Base-by-base conservation (phyloP, 2,113 vertebrate genomes). In the Pogonocichla stellata region DNA sequence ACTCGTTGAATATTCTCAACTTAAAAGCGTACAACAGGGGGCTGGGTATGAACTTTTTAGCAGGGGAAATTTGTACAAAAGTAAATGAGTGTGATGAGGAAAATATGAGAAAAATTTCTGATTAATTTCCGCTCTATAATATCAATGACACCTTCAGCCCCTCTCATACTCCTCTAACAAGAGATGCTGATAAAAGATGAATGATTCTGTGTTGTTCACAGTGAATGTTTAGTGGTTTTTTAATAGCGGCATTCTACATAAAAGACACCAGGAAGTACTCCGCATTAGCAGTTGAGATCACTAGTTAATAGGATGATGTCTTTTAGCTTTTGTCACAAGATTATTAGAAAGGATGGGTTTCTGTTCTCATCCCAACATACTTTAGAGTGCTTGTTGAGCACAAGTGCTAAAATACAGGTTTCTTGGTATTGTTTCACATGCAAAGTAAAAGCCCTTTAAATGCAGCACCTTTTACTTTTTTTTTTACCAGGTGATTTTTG, bases 251-350 rank as follows among this genome's bases (percentile, higher is more conserved):
- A 98, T 98, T 98, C 98, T 97, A 98, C 98, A 97, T 99, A 98
- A 99, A 99, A 99, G 98, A 98, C 98, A 98, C 98, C 98, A 99
- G 99, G 99, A 99, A 99, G 99, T 98, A 98, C 98, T 99, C 98
- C 85, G 98, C 98, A 99, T 99, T 99, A 99, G 99, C 98, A 97
- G 98, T 98, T 98, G 98, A 99, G 99, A 99, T 99, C 99, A 99
- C 98, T 99, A 98, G 98, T 99, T 99, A 99, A 99, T 99, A 99
- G 99, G 99, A 99, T 99, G 99, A 99, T 99, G 99, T 99, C 99
- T 99, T 99, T 99, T 99, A 99, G 99, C 99, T 99, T 99, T 99
- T 99, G 99, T 99, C 99, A 99, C 98, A 97, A 99, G 99, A 99
- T 99, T 99, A 99, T 99, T 99, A 99, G 98, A 98, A 98, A 98